These are phyloP conservation scores for Hippoglossus stenolepis DNA, from an alignment of 2,113 vertebrate genomes.

Conservation along the genomic window DNA sequence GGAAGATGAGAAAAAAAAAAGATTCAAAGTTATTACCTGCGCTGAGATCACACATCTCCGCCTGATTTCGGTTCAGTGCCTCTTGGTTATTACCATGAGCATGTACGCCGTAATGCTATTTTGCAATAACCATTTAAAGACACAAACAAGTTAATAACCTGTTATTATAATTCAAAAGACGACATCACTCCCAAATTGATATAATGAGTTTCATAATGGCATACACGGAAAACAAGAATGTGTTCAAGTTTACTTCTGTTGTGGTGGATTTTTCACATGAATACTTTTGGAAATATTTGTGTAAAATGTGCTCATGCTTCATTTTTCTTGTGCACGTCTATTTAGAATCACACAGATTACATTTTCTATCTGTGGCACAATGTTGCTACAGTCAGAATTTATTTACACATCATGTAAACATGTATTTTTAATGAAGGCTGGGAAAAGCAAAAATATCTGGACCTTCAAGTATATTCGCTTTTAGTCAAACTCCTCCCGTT, in stretches of 20 bases:
- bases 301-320: not conserved
- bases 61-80: not conserved
- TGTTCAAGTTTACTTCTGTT: not conserved
- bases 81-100: not conserved
- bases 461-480: not conserved
- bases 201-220: not conserved
- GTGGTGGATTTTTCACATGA: too few species aligned
- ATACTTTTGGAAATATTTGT: too few species aligned
- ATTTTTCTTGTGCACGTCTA: not conserved
- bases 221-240: not conserved
- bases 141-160: not conserved
- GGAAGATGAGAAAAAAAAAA: not conserved
- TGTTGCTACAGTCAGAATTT: too few species aligned
- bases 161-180: not conserved
- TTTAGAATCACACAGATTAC: not conserved
- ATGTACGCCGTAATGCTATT: not conserved
- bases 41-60: not conserved
- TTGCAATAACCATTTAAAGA: not conserved
- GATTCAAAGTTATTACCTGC: not conserved
- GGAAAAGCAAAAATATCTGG: not conserved
- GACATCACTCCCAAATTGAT: not conserved
- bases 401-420: not conserved
- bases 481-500: not conserved
- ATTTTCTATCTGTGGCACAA: too few species aligned
- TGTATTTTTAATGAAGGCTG: not conserved